Evolutionary conservation across 2,888 invertebrate species (phyloP), one percentile per base, ranked within the genome.

Genomic region (Macrophya alboannulata): DNA sequence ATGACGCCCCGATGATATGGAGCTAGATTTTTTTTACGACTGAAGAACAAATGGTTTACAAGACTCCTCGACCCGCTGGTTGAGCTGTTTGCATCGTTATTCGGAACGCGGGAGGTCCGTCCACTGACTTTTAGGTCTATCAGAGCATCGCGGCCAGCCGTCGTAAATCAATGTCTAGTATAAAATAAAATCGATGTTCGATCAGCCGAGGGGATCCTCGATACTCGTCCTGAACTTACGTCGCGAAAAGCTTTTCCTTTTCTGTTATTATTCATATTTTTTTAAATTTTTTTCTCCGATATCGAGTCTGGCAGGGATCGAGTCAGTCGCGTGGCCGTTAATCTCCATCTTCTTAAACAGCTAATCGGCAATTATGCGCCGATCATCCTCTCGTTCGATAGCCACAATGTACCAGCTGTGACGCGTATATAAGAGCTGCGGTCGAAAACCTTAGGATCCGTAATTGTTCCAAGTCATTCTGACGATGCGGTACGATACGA

Each of bases 381-480:
- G 21, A 45, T 43, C 45, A 31, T 43, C 45, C 10, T 43, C 40
- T n/a, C 48, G 10, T 8, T 76, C 31, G 31, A 9, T 40, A n/a
- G 17, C 40, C 74, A 31, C 45, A 45, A 25, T 21, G 43, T 17
- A 71, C 74, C 51, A 76, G 76, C n/a, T n/a, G 76, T 76, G 76
- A 76, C n/a, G 76, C 48, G 48, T 40, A 25, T 40, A 25, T 25
- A n/a, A 4, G 9, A 21, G 10, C 68, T 12, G 15, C 4, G 37
- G 17, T 55, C 21, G 15, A 43, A 40, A 37, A 88, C 89, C 87
- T 86, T 72, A 21, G 74, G 65, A 55, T 84, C 85, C 31, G 74
- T 88, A 88, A 91, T 91, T 91, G 90, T 90, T 90, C 90, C 88
- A 88, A 90, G 89, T 89, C 89, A 89, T 86, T 87, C 85, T 43